Base-by-base conservation (phyloP, 35 echinoderm and acorn worm genomes). In the Ophioderma brevispina region DNA sequence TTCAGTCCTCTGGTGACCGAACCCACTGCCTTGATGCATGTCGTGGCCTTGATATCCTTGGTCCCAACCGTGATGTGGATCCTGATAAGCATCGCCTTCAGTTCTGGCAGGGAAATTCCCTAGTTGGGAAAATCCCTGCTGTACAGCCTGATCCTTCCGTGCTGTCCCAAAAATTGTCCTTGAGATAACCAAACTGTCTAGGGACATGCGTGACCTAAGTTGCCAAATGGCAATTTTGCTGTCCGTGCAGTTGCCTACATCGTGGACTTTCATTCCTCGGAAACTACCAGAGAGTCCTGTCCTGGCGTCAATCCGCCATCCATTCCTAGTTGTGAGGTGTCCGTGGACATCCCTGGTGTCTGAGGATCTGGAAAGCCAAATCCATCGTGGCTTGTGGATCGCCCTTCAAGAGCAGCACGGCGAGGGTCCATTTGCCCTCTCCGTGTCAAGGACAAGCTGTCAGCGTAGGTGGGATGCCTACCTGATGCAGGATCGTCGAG, bases 401-500 rank as follows among this genome's bases (percentile, higher is more conserved):
- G 19, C 13, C 80, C 34, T 30, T 90, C 89, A 10, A 84, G 13
- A 10, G 89, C 83, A 3, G 40, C 35, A n/a, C 78, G 55, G n/a
- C 86, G 83, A 70, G 49, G 95, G 39, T 82, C 92, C 78, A 55
- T 39, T 50, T 55, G 49, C 64, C 6, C 56, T 75, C 6, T 80
- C n/a, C n/a, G n/a, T 76, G 34, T 87, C 34, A 42, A 76, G 25
- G 56, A 43, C 76, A 81, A 86, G 25, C 79, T 88, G 38, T 92
- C 92, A 39, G 88, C 84, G 37, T 75, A 56, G 59, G 1, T 32
- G 76, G 79, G 17, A 40, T 76, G 0, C 82, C 39, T 38, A 64
- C 87, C 50, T 80, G 39, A 40, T 87, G 84, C 13, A 0, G 97
- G 97, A 86, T 99, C 97, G 10, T 91, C 63, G 32, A 94, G 97